A percentile compares a stretch with the other conserved stretches of the same genome.
Evolutionary conservation across 2,888 invertebrate genomes (phyloP).

Genomic region (Mantis religiosa): DNA sequence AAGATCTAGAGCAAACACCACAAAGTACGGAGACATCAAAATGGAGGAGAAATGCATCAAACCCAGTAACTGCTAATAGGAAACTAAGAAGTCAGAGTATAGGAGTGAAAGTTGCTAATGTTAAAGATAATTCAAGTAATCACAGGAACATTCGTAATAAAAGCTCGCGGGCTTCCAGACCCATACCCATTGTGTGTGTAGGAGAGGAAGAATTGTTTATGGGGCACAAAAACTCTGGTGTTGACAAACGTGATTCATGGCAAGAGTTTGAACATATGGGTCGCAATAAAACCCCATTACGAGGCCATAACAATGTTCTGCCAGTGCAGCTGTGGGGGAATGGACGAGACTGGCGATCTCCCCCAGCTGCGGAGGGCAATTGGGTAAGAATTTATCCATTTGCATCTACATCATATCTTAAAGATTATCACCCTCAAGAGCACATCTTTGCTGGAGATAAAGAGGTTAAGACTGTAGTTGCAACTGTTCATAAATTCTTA

Average conservation of each 20-base stretch:
- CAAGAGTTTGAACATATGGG: background rate
- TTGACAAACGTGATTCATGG: background rate
- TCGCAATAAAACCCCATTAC: background rate
- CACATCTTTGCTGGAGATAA: conserved; percentile 34
- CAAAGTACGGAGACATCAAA: background rate
- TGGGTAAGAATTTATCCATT: conserved; percentile 75
- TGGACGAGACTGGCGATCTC: conserved; percentile 64
- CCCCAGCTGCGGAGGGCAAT: conserved; percentile 62
- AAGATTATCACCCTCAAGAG: background rate
- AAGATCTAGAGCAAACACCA: background rate
- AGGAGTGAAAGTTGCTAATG: background rate
- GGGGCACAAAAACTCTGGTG: background rate
- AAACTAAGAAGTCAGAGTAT: background rate
- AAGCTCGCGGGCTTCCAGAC: background rate
- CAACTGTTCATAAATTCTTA: conserved; percentile 37
- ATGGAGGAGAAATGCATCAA: background rate
- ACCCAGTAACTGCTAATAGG: background rate
- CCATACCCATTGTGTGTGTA: background rate
- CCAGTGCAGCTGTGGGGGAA: conserved; percentile 59
- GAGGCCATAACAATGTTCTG: background rate
- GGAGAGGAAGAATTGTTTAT: background rate
- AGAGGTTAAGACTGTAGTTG: conserved; percentile 18
- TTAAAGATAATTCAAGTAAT: background rate
- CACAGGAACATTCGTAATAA: background rate
- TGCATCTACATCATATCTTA: background rate